Evolutionary conservation across 2,797 vertebrate species (phyloP).

Genomic region (Emys orbicularis): DNA sequence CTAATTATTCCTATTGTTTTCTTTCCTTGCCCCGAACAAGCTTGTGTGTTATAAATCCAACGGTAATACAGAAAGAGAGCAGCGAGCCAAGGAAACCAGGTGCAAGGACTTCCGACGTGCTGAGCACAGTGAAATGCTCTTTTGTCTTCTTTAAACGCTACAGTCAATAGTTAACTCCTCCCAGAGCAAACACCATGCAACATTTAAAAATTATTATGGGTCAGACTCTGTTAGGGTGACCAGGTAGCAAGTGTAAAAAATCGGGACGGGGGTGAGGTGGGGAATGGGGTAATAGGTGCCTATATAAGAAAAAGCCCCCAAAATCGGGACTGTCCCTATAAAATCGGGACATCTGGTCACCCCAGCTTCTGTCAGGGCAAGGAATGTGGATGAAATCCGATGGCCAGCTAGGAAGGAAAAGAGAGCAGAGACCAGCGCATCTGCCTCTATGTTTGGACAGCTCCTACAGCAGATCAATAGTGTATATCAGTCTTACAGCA

Average conservation of each 20-base stretch:
- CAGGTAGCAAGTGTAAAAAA: no score
- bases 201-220: background rate
- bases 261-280: no score
- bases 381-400: background rate
- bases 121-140: background rate
- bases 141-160: background rate
- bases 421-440: background rate
- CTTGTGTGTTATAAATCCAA: slow-evolving; percentile 58
- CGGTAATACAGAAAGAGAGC: background rate
- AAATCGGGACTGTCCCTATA: no score
- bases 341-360: no score
- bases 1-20: slow-evolving; percentile 72
- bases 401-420: background rate
- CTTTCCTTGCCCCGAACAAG: slow-evolving; percentile 32
- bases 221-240: background rate
- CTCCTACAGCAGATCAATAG: background rate
- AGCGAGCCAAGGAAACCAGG: background rate
- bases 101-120: background rate
- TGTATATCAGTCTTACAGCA: background rate
- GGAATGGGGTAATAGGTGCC: no score
- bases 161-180: background rate
- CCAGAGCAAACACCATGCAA: background rate
- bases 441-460: background rate
- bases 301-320: no score
- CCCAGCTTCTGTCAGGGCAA: background rate